Conservation (phyloP, 2,113 vertebrate genomes). For the Galeopterus variegatus region DNA sequence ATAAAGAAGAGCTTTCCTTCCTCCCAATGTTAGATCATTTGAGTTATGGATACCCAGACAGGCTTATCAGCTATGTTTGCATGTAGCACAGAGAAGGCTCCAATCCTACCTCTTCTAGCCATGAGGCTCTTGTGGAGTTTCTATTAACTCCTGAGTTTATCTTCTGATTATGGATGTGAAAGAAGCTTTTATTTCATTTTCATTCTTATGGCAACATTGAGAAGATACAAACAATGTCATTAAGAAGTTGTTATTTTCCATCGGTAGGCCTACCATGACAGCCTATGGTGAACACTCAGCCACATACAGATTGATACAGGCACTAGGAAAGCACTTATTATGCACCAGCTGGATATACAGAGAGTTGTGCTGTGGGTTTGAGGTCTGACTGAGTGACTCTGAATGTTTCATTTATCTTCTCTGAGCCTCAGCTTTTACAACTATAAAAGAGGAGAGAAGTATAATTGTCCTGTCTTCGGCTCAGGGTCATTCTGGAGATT, state of each 20-base stretch:
- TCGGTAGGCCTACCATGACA: fast-evolving
- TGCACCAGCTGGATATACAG: too few relatives aligned
- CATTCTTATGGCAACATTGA: background rate
- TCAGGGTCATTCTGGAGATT: background rate
- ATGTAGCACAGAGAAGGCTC: background rate
- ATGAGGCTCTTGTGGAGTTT: background rate
- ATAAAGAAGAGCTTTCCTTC: background rate
- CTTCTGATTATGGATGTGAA: background rate
- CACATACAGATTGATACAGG: background rate
- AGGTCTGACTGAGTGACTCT: background rate
- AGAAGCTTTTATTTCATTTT: background rate
- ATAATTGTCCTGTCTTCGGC: background rate
- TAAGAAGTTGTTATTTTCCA: background rate
- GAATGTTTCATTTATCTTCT: background rate
- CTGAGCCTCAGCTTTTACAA: background rate
- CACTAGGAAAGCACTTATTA: background rate
- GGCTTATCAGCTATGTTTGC: background rate
- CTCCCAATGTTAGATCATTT: background rate
- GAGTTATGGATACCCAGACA: background rate
- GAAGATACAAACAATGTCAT: background rate
- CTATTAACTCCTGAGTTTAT: background rate
- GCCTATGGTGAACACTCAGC: fast-evolving
- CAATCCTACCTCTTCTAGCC: too few relatives aligned
- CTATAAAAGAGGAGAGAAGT: background rate
- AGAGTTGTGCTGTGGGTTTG: background rate